Conservation (phyloP, 2,888 invertebrate species). For the Carcina quercana region DNA sequence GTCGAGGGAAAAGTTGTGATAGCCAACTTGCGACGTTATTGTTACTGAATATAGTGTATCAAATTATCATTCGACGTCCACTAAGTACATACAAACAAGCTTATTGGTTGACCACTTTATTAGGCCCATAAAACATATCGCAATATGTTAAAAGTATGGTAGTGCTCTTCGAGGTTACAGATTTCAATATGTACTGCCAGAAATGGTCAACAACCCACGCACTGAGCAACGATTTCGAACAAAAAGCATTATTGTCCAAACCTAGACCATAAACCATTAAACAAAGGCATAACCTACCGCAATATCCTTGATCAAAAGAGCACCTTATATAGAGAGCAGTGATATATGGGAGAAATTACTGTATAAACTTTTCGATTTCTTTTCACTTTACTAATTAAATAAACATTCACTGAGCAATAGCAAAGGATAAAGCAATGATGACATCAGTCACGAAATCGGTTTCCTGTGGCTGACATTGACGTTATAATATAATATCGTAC, state of each 20-base stretch:
- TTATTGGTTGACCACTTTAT: too few relatives aligned
- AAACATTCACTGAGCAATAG: slow-evolving; percentile 17
- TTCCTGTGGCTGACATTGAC: too few relatives aligned
- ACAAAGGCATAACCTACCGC: slow-evolving; percentile 33
- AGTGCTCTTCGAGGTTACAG: neutral
- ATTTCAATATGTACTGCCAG: slow-evolving; percentile 13
- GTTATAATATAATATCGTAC: too few relatives aligned
- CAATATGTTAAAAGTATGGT: too few relatives aligned
- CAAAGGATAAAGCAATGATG: slow-evolving; percentile 34
- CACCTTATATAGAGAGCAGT: slow-evolving; percentile 12
- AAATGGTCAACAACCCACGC: slow-evolving; percentile 60
- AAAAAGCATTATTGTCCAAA: slow-evolving; percentile 26
- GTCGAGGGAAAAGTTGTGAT: too few relatives aligned
- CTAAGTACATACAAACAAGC: too few relatives aligned
- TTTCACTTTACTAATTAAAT: slow-evolving; percentile 20
- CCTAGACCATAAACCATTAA: slow-evolving; percentile 13
- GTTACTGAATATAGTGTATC: too few relatives aligned
- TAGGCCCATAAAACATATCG: too few relatives aligned
- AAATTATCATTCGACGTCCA: too few relatives aligned
- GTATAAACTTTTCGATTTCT: slow-evolving; percentile 1
- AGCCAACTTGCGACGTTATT: too few relatives aligned
- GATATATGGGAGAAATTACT: neutral
- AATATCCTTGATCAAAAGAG: slow-evolving; percentile 32
- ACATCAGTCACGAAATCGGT: slow-evolving; percentile 38
- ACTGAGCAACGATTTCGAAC: slow-evolving; percentile 41